phyloP scores from a whole-genome alignment of 2,113 vertebrate species.

The Scatophagus argus region DNA sequence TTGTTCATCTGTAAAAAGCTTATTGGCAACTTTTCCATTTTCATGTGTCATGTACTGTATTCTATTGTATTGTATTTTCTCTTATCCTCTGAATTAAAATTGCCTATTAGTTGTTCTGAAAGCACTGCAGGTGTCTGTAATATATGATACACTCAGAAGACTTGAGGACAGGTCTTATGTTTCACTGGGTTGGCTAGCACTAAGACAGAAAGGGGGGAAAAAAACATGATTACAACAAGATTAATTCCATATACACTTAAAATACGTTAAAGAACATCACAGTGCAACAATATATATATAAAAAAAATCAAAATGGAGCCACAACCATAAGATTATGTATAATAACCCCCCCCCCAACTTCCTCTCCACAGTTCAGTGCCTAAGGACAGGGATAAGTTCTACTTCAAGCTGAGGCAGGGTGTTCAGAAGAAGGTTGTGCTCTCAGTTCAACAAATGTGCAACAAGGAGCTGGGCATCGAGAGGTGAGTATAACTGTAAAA shows the following conservation, averaged over 20 bases:
- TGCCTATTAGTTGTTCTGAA: neutral
- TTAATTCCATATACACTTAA: neutral
- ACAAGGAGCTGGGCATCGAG: constrained; percentile 96
- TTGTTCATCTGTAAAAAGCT: constrained; percentile 15
- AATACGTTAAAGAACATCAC: neutral
- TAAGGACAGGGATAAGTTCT: constrained; percentile 97
- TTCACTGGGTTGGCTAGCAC: neutral
- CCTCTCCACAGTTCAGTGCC: constrained; percentile 89
- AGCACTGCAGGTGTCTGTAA: neutral
- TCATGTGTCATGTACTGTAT: neutral
- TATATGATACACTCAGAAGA: neutral
- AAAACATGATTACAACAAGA: neutral
- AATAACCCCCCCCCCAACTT: neutral
- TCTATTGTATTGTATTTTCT: no score
- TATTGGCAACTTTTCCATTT: constrained; percentile 3
- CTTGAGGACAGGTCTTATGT: neutral
- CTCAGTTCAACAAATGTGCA: constrained; percentile 94
- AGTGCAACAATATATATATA: neutral
- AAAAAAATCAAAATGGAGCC: neutral
- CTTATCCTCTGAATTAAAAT: constrained; percentile 15
- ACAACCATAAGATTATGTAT: neutral
- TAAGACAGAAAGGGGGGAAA: neutral
- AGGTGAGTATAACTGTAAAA: constrained; percentile 83
- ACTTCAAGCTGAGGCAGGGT: constrained; percentile 96
- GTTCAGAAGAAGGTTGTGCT: constrained; percentile 96